phyloP scores from a whole-genome alignment of 2,797 vertebrate genomes.

The Mastacembelus armatus region DNA sequence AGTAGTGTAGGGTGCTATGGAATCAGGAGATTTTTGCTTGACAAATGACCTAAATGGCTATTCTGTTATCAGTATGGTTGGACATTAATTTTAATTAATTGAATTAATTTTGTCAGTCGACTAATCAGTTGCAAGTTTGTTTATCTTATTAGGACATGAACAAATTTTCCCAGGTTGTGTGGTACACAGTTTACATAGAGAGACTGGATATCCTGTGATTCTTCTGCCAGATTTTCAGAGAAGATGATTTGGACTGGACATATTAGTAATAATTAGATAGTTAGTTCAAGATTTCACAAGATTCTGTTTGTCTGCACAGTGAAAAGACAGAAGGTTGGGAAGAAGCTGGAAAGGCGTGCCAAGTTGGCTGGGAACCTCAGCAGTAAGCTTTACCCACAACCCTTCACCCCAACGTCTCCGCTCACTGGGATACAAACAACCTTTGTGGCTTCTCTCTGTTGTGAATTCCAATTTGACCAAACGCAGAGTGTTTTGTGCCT shows the following conservation, averaged over 20 bases:
- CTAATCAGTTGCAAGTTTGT: too few species aligned
- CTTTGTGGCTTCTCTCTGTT: constrained; percentile 56
- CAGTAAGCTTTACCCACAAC: constrained; percentile 68
- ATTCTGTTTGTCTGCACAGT: constrained; percentile 20
- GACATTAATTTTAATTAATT: too few species aligned
- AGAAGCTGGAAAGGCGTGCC: constrained; percentile 59
- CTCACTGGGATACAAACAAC: constrained; percentile 66
- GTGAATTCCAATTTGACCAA: constrained; percentile 44
- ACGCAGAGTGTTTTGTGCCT: constrained; percentile 33
- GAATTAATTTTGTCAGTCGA: not conserved
- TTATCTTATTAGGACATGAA: too few species aligned
- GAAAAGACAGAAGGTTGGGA: constrained; percentile 44
- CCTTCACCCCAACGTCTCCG: constrained; percentile 60
- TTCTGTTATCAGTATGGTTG: not conserved
- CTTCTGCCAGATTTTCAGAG: not conserved
- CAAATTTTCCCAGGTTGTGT: not conserved
- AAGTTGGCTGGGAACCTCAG: constrained; percentile 74
- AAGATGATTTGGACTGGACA: constrained; percentile 9
- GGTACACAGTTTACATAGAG: not conserved
- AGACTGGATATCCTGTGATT: not conserved
- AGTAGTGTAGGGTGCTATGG: not conserved
- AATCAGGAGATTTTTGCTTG: not conserved
- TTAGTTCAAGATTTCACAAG: constrained; percentile 8
- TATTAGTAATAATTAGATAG: constrained; percentile 23
- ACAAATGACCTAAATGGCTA: not conserved